These are phyloP conservation scores for Aselliscus stoliczkanus DNA, from an alignment of 2,797 vertebrate species.

Conservation along the genomic window DNA sequence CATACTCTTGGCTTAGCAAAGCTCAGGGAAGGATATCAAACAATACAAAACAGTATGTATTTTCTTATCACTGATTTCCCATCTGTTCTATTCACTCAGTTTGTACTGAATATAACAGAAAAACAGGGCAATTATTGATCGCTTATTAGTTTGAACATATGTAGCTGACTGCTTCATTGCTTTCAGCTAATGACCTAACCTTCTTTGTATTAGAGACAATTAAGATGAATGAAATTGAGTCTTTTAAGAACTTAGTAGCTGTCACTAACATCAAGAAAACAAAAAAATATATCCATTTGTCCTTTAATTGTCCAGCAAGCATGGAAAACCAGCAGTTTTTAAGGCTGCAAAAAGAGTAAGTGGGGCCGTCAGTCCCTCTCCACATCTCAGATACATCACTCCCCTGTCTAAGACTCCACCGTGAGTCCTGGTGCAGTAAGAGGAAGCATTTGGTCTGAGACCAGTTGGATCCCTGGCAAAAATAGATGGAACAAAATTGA, in stretches of 20 bases:
- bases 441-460: neutral
- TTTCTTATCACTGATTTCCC: neutral
- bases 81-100: conserved; percentile 1
- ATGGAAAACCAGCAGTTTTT: neutral
- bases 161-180: neutral
- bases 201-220: neutral
- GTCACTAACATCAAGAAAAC: neutral
- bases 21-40: neutral
- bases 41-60: neutral
- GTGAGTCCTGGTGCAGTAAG: neutral
- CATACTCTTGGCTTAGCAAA: neutral
- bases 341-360: neutral
- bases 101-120: neutral
- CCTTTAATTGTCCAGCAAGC: neutral
- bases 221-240: conserved; percentile 13
- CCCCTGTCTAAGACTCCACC: neutral
- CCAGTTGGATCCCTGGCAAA: neutral
- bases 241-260: conserved; percentile 10
- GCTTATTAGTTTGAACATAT: conserved; percentile 1
- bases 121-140: neutral
- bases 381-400: fast-evolving
- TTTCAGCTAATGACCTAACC: neutral
- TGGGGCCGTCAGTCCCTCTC: neutral
- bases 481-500: neutral
- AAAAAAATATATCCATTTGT: neutral